Evolutionary conservation across 2,888 invertebrate genomes (phyloP).

Genomic region (Orchesellides sinensis): DNA sequence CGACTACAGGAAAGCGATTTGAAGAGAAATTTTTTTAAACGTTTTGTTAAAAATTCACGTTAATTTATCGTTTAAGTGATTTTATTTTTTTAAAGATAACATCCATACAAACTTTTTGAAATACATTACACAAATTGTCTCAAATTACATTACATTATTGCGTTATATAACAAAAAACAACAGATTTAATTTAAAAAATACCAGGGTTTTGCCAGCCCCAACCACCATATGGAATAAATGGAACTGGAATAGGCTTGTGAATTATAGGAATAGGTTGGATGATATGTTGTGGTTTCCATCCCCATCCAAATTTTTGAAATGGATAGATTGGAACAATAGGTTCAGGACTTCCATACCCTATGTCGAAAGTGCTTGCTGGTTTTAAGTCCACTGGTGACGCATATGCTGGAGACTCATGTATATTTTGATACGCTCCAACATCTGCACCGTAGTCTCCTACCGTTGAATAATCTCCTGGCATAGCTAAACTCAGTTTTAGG

Average conservation of each 20-base stretch:
- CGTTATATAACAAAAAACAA: background rate
- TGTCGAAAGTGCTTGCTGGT: conserved; percentile 28
- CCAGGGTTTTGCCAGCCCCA: conserved; percentile 53
- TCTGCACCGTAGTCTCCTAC: conserved; percentile 27
- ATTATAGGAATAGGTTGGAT: conserved; percentile 38
- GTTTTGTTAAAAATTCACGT: no score
- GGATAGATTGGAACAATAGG: conserved; percentile 25
- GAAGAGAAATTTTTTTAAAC: no score
- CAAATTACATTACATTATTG: no score
- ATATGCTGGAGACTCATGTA: background rate
- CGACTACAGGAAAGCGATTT: no score
- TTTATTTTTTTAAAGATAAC: no score
- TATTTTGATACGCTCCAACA: conserved; percentile 30
- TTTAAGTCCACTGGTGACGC: conserved; percentile 17
- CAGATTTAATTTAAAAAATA: conserved; percentile 26
- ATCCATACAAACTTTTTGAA: no score
- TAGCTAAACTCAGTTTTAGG: background rate
- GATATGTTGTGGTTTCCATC: conserved; percentile 38
- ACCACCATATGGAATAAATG: conserved; percentile 41
- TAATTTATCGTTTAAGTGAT: no score
- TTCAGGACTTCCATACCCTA: conserved; percentile 41
- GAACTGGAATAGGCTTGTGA: conserved; percentile 38
- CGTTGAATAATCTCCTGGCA: conserved; percentile 18
- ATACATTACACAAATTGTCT: no score
- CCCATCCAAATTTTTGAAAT: conserved; percentile 21